Evolutionary conservation across 1,140 invertebrate genomes (phyloP).

Genomic region (Polyergus mexicanus): DNA sequence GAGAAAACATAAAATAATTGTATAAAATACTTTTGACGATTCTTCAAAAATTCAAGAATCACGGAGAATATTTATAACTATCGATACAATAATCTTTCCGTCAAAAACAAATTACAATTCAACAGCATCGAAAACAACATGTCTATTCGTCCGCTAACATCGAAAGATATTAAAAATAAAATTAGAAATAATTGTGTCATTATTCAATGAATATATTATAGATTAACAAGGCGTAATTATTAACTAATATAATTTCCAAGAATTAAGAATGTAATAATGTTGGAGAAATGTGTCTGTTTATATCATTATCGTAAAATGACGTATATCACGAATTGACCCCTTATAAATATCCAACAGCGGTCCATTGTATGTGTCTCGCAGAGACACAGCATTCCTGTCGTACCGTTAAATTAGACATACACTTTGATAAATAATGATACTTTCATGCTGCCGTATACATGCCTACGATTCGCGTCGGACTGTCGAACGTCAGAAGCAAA

Average conservation of each 20-base stretch:
- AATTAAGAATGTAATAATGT: background rate
- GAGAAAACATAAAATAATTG: background rate
- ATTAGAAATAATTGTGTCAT: background rate
- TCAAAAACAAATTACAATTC: background rate
- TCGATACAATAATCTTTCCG: background rate
- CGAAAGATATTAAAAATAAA: background rate
- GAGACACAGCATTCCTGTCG: constrained; percentile 59
- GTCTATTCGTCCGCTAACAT: background rate
- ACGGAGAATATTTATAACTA: background rate
- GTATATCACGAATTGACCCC: constrained; percentile 53
- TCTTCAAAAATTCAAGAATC: background rate
- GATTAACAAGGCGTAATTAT: background rate
- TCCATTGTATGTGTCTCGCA: constrained; percentile 41
- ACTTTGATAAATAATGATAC: constrained; percentile 64
- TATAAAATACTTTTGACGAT: background rate
- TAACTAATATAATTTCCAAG: background rate
- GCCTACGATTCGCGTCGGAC: constrained; percentile 43
- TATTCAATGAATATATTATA: too few relatives aligned
- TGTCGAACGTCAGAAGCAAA: background rate
- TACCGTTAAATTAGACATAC: constrained; percentile 66
- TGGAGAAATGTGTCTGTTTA: background rate
- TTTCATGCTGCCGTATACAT: constrained; percentile 40
- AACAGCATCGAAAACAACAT: background rate
- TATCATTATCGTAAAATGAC: constrained; percentile 58
- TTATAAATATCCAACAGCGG: constrained; percentile 66